Base-by-base conservation (phyloP, 1,140 invertebrate species). In the Fopius arisanus region DNA sequence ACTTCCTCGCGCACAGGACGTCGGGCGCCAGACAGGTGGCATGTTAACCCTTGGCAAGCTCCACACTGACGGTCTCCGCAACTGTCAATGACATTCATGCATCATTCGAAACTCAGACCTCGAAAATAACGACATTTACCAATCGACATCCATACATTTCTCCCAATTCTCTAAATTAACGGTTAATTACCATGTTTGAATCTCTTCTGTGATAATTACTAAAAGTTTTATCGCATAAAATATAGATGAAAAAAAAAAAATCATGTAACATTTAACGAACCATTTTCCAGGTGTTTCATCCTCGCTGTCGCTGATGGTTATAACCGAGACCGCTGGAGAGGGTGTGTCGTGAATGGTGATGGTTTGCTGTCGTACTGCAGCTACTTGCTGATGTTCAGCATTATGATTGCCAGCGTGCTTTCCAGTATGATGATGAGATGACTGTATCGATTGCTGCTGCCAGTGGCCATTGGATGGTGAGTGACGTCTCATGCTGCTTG, bases 301-400 rank as follows among this genome's bases (percentile, higher is more conserved):
- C 81, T 98, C 97, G 81, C 96, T 97, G 82, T 98, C 97, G 37
- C 96, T 98, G 80, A 98, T 98, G 19, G 96, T 98, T 78, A 98
- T 98, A 73, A 98, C 96, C 63, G 96, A 97, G n/a, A 96, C 94
- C 54, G 95, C 94, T 3, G 96, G 96, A 16, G 96, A 97, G 3
- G 97, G 97, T 14, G 97, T 97, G 83, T 97, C 96, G 65, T 94
- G 91, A 72, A 96, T 96, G 16, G 95, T 96, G 75, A 97, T 96
- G 1, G 95, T 96, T 78, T 92, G 92, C 67, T 92, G 89, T 40
- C 89, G 81, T 37, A 84, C 84, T 29, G 86, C 81, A 29, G 85
- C 86, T 74, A 85, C 80, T 82, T 90, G 84, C 81, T 90, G 89
- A 84, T 90, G 82, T 78, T 91, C 85, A 77, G 80, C 69, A 19